A percentile compares a stretch with the other conserved stretches of the same genome.
phyloP scores from a whole-genome alignment of 2,888 invertebrate genomes.

The Apamea epomidion region DNA sequence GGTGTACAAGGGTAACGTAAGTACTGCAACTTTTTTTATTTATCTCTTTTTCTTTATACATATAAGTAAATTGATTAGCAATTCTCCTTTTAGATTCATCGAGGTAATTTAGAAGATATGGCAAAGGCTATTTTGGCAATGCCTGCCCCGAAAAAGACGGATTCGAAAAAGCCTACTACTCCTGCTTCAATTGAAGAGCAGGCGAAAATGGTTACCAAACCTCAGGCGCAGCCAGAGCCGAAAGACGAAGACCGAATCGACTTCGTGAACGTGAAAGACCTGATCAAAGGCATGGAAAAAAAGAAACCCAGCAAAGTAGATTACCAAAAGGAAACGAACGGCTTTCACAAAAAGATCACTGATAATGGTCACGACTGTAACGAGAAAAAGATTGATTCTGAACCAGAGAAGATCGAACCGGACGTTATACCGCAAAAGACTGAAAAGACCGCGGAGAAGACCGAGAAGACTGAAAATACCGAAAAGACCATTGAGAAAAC shows the following conservation, averaged over 20 bases:
- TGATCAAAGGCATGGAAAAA: slow-evolving; percentile 92
- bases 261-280: slow-evolving; percentile 90
- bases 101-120: slow-evolving; percentile 89
- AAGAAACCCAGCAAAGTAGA: slow-evolving; percentile 79
- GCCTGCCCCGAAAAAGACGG: slow-evolving; percentile 83
- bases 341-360: slow-evolving; percentile 81
- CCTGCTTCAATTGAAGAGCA: slow-evolving; percentile 77
- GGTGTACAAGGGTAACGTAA: slow-evolving; percentile 64
- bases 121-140: slow-evolving; percentile 86
- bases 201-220: slow-evolving; percentile 70
- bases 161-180: slow-evolving; percentile 77
- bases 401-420: slow-evolving; percentile 69
- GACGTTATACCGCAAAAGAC: slow-evolving; percentile 68
- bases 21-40: slow-evolving; percentile 56
- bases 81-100: slow-evolving; percentile 88
- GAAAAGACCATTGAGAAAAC: slow-evolving; percentile 77
- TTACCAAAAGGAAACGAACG: slow-evolving; percentile 81
- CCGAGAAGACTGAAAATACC: slow-evolving; percentile 64
- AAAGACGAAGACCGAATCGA: slow-evolving; percentile 89
- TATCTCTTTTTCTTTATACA: slow-evolving; percentile 24
- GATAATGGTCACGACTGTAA: slow-evolving; percentile 80
- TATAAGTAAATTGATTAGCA: slow-evolving; percentile 39
- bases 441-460: slow-evolving; percentile 63
- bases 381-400: slow-evolving; percentile 71
- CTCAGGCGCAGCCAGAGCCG: slow-evolving; percentile 73